phyloP scores from a whole-genome alignment of 2,797 vertebrate genomes.

The Otolemur crassicaudatus region DNA sequence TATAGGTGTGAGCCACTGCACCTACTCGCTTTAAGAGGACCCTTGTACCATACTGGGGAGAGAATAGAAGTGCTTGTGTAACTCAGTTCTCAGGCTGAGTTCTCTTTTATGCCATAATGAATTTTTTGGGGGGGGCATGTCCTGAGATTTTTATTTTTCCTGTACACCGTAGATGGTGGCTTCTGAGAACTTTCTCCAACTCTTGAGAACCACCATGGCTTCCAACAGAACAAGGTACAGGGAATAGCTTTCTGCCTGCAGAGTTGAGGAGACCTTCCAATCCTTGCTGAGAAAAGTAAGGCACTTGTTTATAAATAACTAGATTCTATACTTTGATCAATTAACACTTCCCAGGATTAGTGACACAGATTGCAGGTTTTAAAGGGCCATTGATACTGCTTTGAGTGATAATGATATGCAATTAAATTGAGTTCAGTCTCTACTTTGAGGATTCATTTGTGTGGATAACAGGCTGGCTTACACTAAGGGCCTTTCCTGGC shows the following conservation, averaged over 20 bases:
- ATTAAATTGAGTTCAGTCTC: conserved; percentile 39
- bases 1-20: too few relatives aligned
- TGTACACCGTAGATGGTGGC: not conserved
- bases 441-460: not conserved
- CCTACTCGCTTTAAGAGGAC: not conserved
- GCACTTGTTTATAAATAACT: not conserved
- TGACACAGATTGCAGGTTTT: conserved; percentile 35
- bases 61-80: not conserved
- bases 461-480: not conserved
- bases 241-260: not conserved
- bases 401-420: conserved; percentile 44
- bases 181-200: not conserved
- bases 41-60: not conserved
- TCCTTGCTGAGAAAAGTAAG: not conserved
- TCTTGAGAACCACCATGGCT: not conserved
- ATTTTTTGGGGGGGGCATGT: not conserved
- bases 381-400: not conserved
- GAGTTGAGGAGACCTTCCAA: not conserved
- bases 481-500: not conserved
- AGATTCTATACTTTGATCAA: conserved; percentile 33
- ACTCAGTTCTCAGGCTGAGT: not conserved
- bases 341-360: conserved; percentile 40
- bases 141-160: not conserved
- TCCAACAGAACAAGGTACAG: not conserved
- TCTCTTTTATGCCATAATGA: not conserved